A percentile compares a stretch with the other conserved stretches of the same genome.
phyloP scores from a whole-genome alignment of 2,888 invertebrate species.

The Elegia similella region DNA sequence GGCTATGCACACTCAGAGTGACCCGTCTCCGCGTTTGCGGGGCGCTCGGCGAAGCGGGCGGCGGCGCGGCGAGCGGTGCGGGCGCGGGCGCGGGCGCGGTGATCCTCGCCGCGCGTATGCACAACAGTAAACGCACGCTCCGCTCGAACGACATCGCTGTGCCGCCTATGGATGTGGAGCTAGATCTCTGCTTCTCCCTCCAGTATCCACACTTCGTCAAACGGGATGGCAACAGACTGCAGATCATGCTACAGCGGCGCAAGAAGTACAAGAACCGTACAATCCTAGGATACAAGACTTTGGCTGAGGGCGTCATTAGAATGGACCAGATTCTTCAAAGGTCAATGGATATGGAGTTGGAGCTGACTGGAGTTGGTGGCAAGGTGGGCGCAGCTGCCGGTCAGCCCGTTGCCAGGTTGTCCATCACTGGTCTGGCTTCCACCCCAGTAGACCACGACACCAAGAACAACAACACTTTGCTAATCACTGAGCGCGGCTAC shows the following conservation, averaged over 20 bases:
- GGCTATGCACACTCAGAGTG: conserved; percentile 96
- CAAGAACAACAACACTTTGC: conserved; percentile 85
- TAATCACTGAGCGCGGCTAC: conserved; percentile 83
- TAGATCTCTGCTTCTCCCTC: conserved; percentile 97
- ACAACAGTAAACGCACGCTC: conserved; percentile 96
- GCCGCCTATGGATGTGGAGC: conserved; percentile 92
- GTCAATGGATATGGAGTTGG: conserved; percentile 95
- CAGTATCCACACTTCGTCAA: conserved; percentile 99
- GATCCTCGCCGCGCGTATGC: conserved; percentile 97
- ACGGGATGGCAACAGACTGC: conserved; percentile 97
- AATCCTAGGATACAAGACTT: too few species aligned
- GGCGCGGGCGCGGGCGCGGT: conserved; percentile 93
- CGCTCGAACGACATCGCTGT: conserved; percentile 97
- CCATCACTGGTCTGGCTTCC: conserved; percentile 92
- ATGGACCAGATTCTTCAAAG: conserved; percentile 95
- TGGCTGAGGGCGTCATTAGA: too few species aligned
- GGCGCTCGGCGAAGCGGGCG: conserved; percentile 86
- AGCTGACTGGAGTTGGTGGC: conserved; percentile 88
- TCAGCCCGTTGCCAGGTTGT: conserved; percentile 89
- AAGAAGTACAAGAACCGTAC: too few species aligned
- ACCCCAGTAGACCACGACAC: too few species aligned
- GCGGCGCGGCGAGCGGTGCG: conserved; percentile 90
- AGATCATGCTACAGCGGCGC: too few species aligned
- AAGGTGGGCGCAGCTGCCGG: conserved; percentile 79
- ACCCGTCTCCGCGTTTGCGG: conserved; percentile 86